Base-by-base conservation (phyloP, 2,113 vertebrate genomes). In the Platichthys stellatus region DNA sequence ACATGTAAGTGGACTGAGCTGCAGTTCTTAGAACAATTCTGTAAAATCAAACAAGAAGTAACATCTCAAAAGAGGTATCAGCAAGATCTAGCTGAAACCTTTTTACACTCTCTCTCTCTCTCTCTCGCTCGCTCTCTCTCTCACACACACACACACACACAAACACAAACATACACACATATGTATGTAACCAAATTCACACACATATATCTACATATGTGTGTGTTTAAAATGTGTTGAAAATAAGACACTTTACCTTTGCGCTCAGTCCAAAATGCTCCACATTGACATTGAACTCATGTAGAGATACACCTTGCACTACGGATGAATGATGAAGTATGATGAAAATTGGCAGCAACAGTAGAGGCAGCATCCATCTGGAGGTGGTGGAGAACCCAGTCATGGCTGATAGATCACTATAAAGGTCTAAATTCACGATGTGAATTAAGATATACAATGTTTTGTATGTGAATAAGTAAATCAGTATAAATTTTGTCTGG, bases 281-380 rank as follows among this genome's bases (percentile, higher is more conserved):
- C 31, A 31, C 31, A 31, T 31, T 31, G 5, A 0, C 6, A 7
- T 1, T 7, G 31, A 31, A 31, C 31, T 31, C 31, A 31, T 31
- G 31, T 31, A 31, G 31, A 31, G 5, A 1, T 28, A 1, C 4
- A 28, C 5, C 28, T 28, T 0, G 31, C 31, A 31, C 6, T 6
- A 7, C 1, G 31, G 0, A 31, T 31, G 31, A 31, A 31, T 31
- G 31, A 7, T 31, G 31, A 31, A 31, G 31, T 1, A 5, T 31
- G 31, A 31, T 31, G 31, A 7, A 54, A 9, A 82, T 8, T 28
- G 28, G 17, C 65, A 87, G 84, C 63, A 83, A 69, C 66, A 83
- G 56, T 1, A 81, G 57, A 51, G 31, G 35, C 49, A 82, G 67
- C 72, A 63, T 80, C 72, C 61, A 70, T 53, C 56, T 0, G 28